Conservation (phyloP, 2,113 vertebrate genomes). For the Phrynosoma platyrhinos region DNA sequence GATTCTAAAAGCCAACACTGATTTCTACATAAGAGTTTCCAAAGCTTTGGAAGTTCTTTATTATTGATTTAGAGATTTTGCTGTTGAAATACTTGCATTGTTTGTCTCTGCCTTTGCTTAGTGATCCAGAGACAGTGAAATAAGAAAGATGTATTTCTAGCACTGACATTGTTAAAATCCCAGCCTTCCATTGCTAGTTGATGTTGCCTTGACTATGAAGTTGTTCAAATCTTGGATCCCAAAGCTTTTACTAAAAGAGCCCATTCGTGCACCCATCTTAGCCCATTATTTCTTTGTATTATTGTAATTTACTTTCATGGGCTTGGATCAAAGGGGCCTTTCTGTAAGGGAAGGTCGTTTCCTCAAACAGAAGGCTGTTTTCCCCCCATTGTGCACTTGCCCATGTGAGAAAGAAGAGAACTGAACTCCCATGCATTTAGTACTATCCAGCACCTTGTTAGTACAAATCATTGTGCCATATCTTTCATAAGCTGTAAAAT, state of each 20-base stretch:
- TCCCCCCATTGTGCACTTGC: no score
- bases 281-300: not conserved
- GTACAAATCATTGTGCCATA: not conserved
- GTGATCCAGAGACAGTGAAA: not conserved
- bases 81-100: not conserved
- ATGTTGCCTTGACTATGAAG: not conserved
- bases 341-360: not conserved
- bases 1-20: no score
- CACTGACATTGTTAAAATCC: not conserved
- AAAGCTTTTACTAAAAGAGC: not conserved
- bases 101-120: not conserved
- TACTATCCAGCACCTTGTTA: not conserved
- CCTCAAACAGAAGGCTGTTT: not conserved
- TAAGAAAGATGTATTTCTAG: not conserved
- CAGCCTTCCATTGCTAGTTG: not conserved
- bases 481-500: no score
- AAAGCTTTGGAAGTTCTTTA: conserved; percentile 8
- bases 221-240: not conserved
- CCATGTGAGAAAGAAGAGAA: not conserved
- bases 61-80: not conserved
- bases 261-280: no score
- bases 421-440: not conserved
- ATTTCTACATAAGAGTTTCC: not conserved
- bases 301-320: not conserved
- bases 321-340: not conserved